Evolutionary conservation across 2,113 vertebrate genomes (phyloP).

Genomic region (Rhea americana): DNA sequence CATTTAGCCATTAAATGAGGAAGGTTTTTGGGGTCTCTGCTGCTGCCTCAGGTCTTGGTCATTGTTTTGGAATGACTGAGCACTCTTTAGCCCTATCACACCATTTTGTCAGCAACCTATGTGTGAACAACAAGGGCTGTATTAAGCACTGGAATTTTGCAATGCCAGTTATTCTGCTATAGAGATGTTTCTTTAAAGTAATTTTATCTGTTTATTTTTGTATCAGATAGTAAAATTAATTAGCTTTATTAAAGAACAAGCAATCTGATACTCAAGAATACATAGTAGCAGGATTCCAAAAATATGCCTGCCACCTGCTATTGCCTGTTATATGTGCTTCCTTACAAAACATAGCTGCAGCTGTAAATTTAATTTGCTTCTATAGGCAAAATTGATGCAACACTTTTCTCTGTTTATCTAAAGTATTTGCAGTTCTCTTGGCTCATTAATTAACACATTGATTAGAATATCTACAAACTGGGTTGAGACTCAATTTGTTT

Average conservation of each 20-base stretch:
- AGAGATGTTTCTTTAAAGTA: not conserved
- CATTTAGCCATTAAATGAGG: not conserved
- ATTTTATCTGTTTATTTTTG: constrained; percentile 32
- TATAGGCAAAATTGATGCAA: constrained; percentile 36
- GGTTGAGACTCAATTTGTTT: not conserved
- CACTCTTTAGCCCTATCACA: not conserved
- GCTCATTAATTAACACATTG: constrained; percentile 24
- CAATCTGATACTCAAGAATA: constrained; percentile 23
- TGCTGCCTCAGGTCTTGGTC: not conserved
- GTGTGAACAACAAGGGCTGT: not conserved
- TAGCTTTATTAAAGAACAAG: constrained; percentile 43
- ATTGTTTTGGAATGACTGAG: not conserved
- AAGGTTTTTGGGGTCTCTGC: not conserved
- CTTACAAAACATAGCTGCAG: constrained; percentile 34
- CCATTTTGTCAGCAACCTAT: not conserved
- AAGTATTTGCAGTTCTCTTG: constrained; percentile 30
- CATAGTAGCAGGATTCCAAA: constrained; percentile 34
- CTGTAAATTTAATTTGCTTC: constrained; percentile 36
- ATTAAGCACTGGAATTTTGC: not conserved
- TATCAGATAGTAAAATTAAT: constrained; percentile 43
- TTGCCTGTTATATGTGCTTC: not conserved
- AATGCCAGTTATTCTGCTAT: not conserved
- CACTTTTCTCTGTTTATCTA: constrained; percentile 27
- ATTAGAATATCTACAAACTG: not conserved
- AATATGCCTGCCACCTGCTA: constrained; percentile 29